These are phyloP conservation scores for Aleiodes alternator DNA, from an alignment of 2,888 invertebrate genomes.

Conservation along the genomic window DNA sequence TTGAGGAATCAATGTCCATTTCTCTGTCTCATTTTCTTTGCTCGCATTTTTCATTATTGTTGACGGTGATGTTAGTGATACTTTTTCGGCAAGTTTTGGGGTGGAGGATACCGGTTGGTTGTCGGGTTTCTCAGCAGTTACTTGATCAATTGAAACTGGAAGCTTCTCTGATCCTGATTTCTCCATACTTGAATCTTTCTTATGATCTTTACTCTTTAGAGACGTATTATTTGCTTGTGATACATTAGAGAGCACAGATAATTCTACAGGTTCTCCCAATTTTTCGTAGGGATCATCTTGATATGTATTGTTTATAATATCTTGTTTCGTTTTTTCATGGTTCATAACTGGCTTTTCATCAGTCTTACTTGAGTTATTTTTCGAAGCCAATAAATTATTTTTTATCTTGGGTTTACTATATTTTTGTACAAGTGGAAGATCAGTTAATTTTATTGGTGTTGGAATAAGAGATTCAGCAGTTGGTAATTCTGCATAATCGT, in stretches of 20 bases:
- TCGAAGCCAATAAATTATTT: slow-evolving; percentile 26
- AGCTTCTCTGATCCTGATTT: background rate
- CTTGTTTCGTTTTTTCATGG: slow-evolving; percentile 42
- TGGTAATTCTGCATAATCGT: slow-evolving; percentile 51
- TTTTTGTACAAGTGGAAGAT: slow-evolving; percentile 56
- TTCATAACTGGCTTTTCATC: slow-evolving; percentile 28
- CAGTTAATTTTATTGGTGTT: slow-evolving; percentile 55
- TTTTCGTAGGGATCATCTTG: slow-evolving; percentile 46
- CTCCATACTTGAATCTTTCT: slow-evolving; percentile 43
- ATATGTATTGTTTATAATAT: slow-evolving; percentile 23
- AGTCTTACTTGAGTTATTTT: slow-evolving; percentile 36
- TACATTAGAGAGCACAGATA: slow-evolving; percentile 23
- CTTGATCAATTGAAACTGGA: slow-evolving; percentile 8
- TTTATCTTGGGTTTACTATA: slow-evolving; percentile 24
- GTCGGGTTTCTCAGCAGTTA: slow-evolving; percentile 3
- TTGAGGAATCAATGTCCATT: slow-evolving; percentile 56
- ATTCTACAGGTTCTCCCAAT: slow-evolving; percentile 48
- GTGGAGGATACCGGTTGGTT: background rate
- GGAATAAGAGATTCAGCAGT: slow-evolving; percentile 28
- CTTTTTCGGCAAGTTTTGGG: slow-evolving; percentile 29
- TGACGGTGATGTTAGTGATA: background rate
- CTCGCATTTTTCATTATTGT: slow-evolving; percentile 46
- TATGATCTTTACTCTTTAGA: slow-evolving; percentile 34
- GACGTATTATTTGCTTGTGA: slow-evolving; percentile 21
- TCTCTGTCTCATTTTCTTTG: slow-evolving; percentile 34